Evolutionary conservation across 2,113 vertebrate species (phyloP), one percentile per base, ranked within the genome.

Genomic region (Fukomys damarensis): DNA sequence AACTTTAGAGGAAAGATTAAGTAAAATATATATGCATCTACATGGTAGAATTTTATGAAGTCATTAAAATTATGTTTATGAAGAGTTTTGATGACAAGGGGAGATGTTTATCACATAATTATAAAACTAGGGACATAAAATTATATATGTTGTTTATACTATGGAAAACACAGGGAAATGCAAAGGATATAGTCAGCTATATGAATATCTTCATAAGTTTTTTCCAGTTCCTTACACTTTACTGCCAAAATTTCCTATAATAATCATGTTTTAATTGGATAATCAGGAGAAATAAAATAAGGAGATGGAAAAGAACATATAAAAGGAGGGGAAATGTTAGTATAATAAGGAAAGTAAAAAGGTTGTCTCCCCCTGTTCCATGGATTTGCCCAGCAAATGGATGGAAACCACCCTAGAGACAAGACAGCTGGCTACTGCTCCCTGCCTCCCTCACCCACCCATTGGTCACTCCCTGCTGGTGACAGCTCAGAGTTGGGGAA

Each of bases 1-100:
- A 82, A 87, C 19, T 90, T 85, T 20, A 96, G 35, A 88, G 79
- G 59, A 90, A 97, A 97, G 52, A 24, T 87, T 88, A 91, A 61
- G n/a, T 90, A 80, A 92, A 66, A 91, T 77, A 91, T 59, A 16
- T 59, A 1, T 11, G 13, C 52, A 89, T 81, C 65, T 49, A 77
- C 65, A 72, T 56, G 86, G 76, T 56, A 96, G 68, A 90, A 80
- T 63, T 92, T 92, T 90, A 90, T 32, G 17, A 84, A 32, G 19
- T 28, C 59, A 83, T 89, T 93, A 91, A 95, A 96, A 94, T 59
- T 61, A 56, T 74, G 38, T 52, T 87, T 77, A 90, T 66, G 35
- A 82, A 66, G 28, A 82, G 12, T 77, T 76, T 95, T 89, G 59
- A 72, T 95, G 59, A 66, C 54, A 89, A 70, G n/a, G 9, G 30